Evolutionary conservation across 1,140 invertebrate species (phyloP), one percentile per base, ranked within the genome.

Genomic region (Calephelis nemesis): DNA sequence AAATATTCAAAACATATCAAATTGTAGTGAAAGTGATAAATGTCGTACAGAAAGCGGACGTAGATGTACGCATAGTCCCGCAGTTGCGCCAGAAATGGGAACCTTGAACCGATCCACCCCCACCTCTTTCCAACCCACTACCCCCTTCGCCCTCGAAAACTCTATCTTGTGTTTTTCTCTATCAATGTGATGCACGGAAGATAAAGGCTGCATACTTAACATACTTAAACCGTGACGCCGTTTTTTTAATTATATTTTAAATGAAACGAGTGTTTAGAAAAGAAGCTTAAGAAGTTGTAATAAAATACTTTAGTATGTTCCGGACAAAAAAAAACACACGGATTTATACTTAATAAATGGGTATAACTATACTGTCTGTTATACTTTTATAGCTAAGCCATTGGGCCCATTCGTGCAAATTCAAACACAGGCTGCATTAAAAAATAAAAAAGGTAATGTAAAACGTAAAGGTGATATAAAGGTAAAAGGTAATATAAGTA

Each of bases 11-110:
- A 58, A 39, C 7, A 58, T 58, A 1, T 58, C 11, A 58, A 10
- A 12, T 58, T 58, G 10, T 58, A 58, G 39, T 39, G 19, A 39
- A 58, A 58, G 7, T 58, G 9, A 30, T 30, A 58, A 30, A 30
- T 58, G 19, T 58, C 52, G 52, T 30, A 58, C 30, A 30, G 52
- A 58, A 30, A 58, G 52, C 52, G 52, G 67, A 73, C 69, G 74
- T 79, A 72, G 77, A 82, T 77, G 74, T 79, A 83, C 81, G 81
- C 81, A 83, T 81, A 78, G 74, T 67, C 79, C 70, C 80, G 81
- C 81, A 83, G 76, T 81, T 79, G 73, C 80, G 74, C 74, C 72
- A 66, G 70, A 78, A 70, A 76, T 67, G 71, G 30, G 71, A 79
- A 77, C 81, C 79, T 83, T 81, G 79, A 69, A 66, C 67, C 67